Evolutionary conservation across 2,113 vertebrate species (phyloP).

Genomic region (Polypterus bichir): DNA sequence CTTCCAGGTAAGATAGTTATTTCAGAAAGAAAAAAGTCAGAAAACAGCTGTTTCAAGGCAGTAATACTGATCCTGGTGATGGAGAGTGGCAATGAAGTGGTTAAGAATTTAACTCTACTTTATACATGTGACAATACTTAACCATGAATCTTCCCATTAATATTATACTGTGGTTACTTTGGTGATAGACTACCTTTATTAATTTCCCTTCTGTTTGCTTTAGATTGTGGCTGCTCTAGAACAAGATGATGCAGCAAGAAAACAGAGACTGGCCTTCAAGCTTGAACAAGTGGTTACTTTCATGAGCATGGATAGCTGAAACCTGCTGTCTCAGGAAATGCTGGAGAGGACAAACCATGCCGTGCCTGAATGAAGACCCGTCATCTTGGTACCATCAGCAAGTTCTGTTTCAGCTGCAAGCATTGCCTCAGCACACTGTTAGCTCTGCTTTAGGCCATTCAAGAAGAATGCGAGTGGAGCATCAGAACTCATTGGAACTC

Average conservation of each 20-base stretch:
- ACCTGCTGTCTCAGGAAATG: conserved; percentile 85
- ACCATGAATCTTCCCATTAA: too few species aligned
- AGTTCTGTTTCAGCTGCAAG: conserved; percentile 31
- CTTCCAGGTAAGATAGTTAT: too few species aligned
- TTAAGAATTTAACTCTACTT: too few species aligned
- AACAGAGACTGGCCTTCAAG: conserved; percentile 97
- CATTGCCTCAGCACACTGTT: conserved; percentile 37
- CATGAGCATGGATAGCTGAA: conserved; percentile 99
- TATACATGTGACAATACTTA: too few species aligned
- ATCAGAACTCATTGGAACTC: conserved; percentile 32
- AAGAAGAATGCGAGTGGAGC: conserved; percentile 26
- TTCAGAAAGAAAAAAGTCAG: too few species aligned
- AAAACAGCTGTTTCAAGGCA: too few species aligned
- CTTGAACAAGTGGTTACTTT: conserved; percentile 97
- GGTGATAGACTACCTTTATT: neutral
- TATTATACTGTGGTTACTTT: too few species aligned
- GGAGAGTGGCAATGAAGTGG: too few species aligned
- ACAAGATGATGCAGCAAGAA: conserved; percentile 84
- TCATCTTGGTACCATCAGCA: conserved; percentile 61
- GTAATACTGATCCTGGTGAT: too few species aligned
- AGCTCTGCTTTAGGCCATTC: conserved; percentile 45
- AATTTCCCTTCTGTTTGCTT: conserved; percentile 15
- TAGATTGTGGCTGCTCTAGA: conserved; percentile 89
- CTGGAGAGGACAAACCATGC: conserved; percentile 97
- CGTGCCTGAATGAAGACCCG: conserved; percentile 97